These are phyloP conservation scores for Charanyca ferruginea DNA, from an alignment of 2,888 invertebrate genomes.

Conservation along the genomic window DNA sequence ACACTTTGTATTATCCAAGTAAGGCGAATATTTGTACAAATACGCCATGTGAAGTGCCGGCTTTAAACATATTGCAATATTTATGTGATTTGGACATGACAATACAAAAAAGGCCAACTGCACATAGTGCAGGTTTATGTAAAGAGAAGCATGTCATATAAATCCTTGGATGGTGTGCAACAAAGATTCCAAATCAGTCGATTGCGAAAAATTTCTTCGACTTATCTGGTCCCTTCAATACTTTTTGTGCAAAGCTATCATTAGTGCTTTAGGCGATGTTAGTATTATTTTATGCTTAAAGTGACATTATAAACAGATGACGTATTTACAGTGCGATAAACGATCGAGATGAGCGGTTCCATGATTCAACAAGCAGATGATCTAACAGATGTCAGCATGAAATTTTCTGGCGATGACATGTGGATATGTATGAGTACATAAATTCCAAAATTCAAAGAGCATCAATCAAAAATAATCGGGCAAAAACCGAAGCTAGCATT, in stretches of 20 bases:
- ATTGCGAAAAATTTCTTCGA: conserved; percentile 25
- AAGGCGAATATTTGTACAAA: too few relatives aligned
- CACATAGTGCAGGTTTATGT: conserved; percentile 40
- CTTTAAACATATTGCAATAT: conserved; percentile 46
- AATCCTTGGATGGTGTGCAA: conserved; percentile 34
- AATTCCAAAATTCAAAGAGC: conserved; percentile 79
- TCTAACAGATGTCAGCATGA: conserved; percentile 49
- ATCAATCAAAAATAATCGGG: conserved; percentile 83
- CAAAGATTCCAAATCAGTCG: conserved; percentile 47
- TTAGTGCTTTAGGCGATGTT: conserved; percentile 56
- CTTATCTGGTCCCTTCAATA: conserved; percentile 41
- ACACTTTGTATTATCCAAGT: too few relatives aligned
- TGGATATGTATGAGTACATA: conserved; percentile 62
- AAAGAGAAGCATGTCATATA: conserved; percentile 45
- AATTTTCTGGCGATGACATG: conserved; percentile 50
- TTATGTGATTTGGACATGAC: conserved; percentile 29
- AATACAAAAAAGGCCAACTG: conserved; percentile 35
- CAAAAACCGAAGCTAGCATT: conserved; percentile 87
- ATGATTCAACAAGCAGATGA: conserved; percentile 65
- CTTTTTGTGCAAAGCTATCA: conserved; percentile 57
- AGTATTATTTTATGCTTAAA: conserved; percentile 46
- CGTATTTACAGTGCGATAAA: conserved; percentile 51
- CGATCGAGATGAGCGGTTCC: conserved; percentile 47
- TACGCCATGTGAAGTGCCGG: too few relatives aligned
- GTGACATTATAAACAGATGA: conserved; percentile 50